Evolutionary conservation across 92 coral and sea anemone species (phyloP), one percentile per base, ranked within the genome.

Genomic region (Scolanthus callimorphus): DNA sequence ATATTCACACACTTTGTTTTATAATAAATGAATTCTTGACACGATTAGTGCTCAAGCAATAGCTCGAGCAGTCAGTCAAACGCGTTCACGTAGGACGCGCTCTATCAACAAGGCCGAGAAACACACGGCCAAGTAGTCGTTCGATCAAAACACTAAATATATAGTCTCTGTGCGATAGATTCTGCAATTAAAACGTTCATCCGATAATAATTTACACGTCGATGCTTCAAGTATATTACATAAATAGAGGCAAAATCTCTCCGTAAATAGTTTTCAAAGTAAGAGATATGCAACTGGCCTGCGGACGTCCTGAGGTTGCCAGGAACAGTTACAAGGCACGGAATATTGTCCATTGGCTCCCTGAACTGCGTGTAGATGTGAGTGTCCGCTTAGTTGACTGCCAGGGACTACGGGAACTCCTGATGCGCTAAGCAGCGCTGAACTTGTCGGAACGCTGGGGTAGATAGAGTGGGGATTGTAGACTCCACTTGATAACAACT

Each of bases 221-320:
- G 59, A n/a, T 67, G 78, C 65, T 77, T 85, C 58, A 59, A 76
- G 63, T 79, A 70, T 73, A 71, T 71, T 83, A 64, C 89, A 76
- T 71, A 77, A 88, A 79, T 76, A 79, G 62, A 59, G 31, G 57
- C 68, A 76, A 61, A 39, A 57, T 44, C 70, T 75, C 65, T 59
- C 37, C 73, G 77, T 71, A 75, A 68, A 74, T 68, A 75, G 63
- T 69, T 70, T 80, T 82, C 80, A 90, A 48, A 90, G 84, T 24
- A 94, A 90, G 31, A 94, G 79, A 61, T 94, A 94, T 17, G 99
- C 99, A 11, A 94, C 99, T 1, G 99, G 99, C 38, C 99, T 64
- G 25, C 95, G 85, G 0, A 88, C 87, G 39, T 88, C 99, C 61
- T 86, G 87, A 13, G 80, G 71, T 31, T 91, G 90, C 95, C 96